Conservation (phyloP, 2,888 invertebrate genomes). For the Cataglyphis altisquamis region DNA sequence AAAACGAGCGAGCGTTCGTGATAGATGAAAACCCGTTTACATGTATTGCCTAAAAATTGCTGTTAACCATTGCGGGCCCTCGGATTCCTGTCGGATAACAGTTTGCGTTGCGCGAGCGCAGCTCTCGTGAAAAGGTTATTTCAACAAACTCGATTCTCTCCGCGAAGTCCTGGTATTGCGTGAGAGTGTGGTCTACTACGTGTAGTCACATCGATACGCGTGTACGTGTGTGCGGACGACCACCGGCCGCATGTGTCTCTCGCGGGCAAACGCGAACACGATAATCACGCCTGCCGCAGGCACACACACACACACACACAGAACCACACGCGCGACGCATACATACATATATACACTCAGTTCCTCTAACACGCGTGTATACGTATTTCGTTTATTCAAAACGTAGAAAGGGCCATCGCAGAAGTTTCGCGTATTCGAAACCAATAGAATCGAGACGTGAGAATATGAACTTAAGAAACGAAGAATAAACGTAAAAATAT, state of each 20-base stretch:
- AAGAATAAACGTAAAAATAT: slow-evolving; percentile 38
- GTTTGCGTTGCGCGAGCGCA: slow-evolving; percentile 38
- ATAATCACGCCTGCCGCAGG: slow-evolving; percentile 33
- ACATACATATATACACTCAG: background rate
- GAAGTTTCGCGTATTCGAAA: slow-evolving; percentile 3
- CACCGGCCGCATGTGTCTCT: slow-evolving; percentile 52
- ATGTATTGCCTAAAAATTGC: slow-evolving; percentile 40
- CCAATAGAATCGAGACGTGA: background rate
- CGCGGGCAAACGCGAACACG: slow-evolving; percentile 50
- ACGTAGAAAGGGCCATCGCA: background rate
- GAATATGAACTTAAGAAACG: background rate
- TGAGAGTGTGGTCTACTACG: slow-evolving; percentile 51
- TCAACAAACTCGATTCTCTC: slow-evolving; percentile 52
- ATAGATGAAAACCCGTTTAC: slow-evolving; percentile 33
- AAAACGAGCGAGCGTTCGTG: slow-evolving; percentile 4
- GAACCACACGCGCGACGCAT: background rate
- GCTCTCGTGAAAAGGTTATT: slow-evolving; percentile 48
- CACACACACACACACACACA: slow-evolving; percentile 38
- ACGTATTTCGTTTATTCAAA: slow-evolving; percentile 1
- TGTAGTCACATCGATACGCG: slow-evolving; percentile 3
- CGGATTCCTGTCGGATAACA: slow-evolving; percentile 48
- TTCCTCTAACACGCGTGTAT: background rate
- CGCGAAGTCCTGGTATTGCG: slow-evolving; percentile 40
- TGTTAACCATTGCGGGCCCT: slow-evolving; percentile 40
- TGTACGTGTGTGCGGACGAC: slow-evolving; percentile 39